Base-by-base conservation (phyloP, 2,797 vertebrate genomes). In the Gadopsis marmoratus region DNA sequence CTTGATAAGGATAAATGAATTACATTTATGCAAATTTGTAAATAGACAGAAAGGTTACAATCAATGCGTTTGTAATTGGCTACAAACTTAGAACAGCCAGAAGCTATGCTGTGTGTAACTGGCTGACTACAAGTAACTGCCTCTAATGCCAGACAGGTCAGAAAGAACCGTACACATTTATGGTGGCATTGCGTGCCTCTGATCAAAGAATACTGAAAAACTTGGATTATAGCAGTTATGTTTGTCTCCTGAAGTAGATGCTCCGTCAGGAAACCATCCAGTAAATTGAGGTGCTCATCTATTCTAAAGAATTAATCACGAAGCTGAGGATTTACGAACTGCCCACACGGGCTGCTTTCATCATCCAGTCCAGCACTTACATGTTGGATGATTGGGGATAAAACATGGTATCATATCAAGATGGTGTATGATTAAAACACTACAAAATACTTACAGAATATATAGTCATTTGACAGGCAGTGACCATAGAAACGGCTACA, bases 31-130 rank as follows among this genome's bases (percentile, higher is more conserved):
- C 39, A 51, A 65, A 59, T 53, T 71, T 60, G 41, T 61, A 60
- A 48, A 56, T 1, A 67, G 16, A 59, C 14, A 50, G 39, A 29
- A 67, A 81, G 19, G 7, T 62, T 67, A 77, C 45, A 82, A 35
- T 55, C 33, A 50, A 41, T 77, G 50, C 45, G 63, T 23, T 13
- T 66, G 37, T 50, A 41, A 73, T 16, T 58, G 1, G 6, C 33
- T 23, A 19, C 21, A 58, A 26, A 23, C 33, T 70, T 14, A 29
- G 12, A 31, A 55, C 7, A 45, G 41, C 14, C n/a, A 48, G 8
- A 62, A 47, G 21, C 23, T 35, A 17, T 48, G 41, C 48, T 26
- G 41, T 41, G 50, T 33, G 23, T 55, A 14, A 70, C n/a, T 4
- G 39, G 9, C 45, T 23, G 29, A 63, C 10, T 21, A 68, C 45